Percentiles rank a stretch among this genome's conserved stretches.
Evolutionary conservation across 2,888 invertebrate species (phyloP).

Genomic region (Lepidocyrtoides sp.): DNA sequence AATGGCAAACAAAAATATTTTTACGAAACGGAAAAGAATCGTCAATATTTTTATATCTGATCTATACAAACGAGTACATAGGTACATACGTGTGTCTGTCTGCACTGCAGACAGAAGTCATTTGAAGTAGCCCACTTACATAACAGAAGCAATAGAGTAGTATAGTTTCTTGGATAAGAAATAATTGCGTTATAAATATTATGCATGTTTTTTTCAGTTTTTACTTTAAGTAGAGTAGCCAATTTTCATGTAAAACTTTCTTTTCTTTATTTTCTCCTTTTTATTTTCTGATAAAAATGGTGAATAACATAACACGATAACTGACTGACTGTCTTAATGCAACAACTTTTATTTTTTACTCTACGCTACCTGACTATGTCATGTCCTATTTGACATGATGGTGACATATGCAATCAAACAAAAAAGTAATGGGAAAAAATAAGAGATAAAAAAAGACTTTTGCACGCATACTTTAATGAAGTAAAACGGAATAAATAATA

Average conservation of each 20-base stretch:
- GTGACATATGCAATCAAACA: slow-evolving; percentile 75
- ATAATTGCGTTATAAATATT: slow-evolving; percentile 74
- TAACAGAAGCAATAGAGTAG: not conserved
- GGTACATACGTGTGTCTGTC: not conserved
- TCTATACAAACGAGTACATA: no score
- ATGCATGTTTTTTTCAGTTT: slow-evolving; percentile 63
- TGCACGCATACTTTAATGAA: slow-evolving; percentile 66
- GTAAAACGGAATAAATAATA: not conserved
- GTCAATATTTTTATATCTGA: no score
- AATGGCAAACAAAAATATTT: not conserved
- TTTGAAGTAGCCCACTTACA: not conserved
- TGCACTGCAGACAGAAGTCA: not conserved
- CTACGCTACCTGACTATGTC: not conserved
- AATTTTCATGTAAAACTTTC: slow-evolving; percentile 48
- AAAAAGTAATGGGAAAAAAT: slow-evolving; percentile 55
- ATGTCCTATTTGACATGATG: slow-evolving; percentile 46
- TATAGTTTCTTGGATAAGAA: not conserved
- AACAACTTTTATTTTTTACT: not conserved
- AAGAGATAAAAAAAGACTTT: slow-evolving; percentile 45
- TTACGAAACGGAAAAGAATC: no score
- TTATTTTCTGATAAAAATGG: slow-evolving; percentile 53
- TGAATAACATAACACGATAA: slow-evolving; percentile 57
- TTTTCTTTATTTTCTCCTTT: slow-evolving; percentile 34
- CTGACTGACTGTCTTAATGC: slow-evolving; percentile 22
- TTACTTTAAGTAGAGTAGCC: slow-evolving; percentile 58